phyloP scores from a whole-genome alignment of 2,113 vertebrate species.

The Phaetusa simplex region DNA sequence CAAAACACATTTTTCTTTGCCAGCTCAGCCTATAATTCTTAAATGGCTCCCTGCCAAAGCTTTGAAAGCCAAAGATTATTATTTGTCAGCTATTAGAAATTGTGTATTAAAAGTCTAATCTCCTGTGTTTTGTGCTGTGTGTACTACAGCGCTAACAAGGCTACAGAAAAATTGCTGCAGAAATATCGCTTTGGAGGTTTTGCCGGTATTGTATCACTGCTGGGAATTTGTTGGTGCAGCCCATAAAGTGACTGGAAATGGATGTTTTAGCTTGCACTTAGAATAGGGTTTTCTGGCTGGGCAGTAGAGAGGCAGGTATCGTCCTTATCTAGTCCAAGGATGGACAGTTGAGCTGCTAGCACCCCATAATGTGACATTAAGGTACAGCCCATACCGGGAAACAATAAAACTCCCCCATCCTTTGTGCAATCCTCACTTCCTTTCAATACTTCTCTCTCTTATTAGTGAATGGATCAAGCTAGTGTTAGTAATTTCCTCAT shows the following conservation, averaged over 20 bases:
- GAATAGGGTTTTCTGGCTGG: not conserved
- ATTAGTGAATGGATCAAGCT: not conserved
- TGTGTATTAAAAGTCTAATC: conserved; percentile 8
- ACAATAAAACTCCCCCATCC: rapidly evolving
- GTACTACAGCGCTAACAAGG: not conserved
- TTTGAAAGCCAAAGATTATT: conserved; percentile 35
- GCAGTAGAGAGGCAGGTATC: not conserved
- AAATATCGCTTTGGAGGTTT: not conserved
- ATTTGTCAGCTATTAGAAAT: conserved; percentile 13
- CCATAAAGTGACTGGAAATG: not conserved
- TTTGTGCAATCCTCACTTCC: not conserved
- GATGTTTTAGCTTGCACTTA: not conserved
- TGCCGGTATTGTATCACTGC: not conserved
- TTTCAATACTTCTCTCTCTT: not conserved
- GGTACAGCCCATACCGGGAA: not conserved
- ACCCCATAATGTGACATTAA: not conserved
- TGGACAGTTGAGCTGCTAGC: not conserved
- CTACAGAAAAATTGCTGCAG: not conserved
- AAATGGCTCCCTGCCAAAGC: conserved; percentile 4
- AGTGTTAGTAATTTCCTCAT: not conserved
- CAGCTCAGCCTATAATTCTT: conserved; percentile 27
- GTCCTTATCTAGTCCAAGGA: not conserved
- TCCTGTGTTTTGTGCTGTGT: conserved; percentile 1
- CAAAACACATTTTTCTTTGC: not conserved
- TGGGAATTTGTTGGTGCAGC: not conserved